Conservation (phyloP, 2,888 invertebrate genomes). For the Agriopis leucophaearia region DNA sequence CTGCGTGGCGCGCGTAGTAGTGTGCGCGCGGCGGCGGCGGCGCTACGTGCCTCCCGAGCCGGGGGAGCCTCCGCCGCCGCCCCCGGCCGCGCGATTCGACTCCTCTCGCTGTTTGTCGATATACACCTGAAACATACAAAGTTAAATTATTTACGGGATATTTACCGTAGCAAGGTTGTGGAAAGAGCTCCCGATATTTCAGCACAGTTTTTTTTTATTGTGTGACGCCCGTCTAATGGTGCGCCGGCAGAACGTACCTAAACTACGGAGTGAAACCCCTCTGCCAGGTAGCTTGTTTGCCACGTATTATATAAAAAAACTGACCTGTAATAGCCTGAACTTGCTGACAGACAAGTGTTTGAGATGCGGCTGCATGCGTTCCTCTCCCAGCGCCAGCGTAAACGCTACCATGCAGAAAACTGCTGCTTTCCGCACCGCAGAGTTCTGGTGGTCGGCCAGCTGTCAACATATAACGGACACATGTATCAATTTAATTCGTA, state of each 20-base stretch:
- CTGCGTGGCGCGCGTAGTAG: conserved; percentile 73
- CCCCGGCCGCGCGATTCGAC: conserved; percentile 40
- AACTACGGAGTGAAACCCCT: no score
- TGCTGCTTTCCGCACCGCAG: conserved; percentile 97
- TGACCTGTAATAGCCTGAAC: conserved; percentile 91
- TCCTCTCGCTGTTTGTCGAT: conserved; percentile 81
- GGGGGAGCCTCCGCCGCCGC: conserved; percentile 35
- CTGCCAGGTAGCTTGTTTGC: no score
- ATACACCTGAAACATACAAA: conserved; percentile 70
- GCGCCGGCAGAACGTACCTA: no score
- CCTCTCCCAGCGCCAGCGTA: conserved; percentile 95
- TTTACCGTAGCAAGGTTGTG: no score
- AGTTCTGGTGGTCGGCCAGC: conserved; percentile 96
- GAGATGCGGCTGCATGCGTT: conserved; percentile 93
- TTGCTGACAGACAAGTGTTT: conserved; percentile 95
- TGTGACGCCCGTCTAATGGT: no score
- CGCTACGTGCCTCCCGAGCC: conserved; percentile 63
- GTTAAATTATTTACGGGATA: neutral
- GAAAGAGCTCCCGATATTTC: no score
- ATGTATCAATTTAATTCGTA: no score
- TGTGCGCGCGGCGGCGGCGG: conserved; percentile 65
- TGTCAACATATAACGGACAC: conserved; percentile 64
- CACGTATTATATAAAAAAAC: no score
- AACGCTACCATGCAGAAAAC: conserved; percentile 99
- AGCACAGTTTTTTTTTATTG: no score